Percentiles rank a stretch among this genome's conserved stretches.
Conservation (phyloP, 2,113 vertebrate species). For the Lycaon pictus region DNA sequence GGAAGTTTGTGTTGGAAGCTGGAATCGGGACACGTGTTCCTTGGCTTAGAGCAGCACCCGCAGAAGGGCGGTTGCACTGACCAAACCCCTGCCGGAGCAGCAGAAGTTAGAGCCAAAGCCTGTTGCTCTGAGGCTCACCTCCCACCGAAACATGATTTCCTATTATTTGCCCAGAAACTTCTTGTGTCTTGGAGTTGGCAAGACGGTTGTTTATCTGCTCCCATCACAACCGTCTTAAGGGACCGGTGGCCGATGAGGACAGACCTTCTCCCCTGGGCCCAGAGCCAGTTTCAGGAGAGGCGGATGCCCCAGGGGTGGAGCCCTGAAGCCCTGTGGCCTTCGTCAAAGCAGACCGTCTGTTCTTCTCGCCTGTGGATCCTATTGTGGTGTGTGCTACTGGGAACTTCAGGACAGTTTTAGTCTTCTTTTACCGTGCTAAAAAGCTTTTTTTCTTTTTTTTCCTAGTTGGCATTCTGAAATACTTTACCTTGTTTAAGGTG, state of each 20-base stretch:
- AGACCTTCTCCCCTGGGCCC: neutral
- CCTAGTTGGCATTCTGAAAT: neutral
- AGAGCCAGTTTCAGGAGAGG: neutral
- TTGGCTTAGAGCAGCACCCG: neutral
- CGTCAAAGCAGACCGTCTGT: neutral
- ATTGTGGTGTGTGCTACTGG: fast-evolving
- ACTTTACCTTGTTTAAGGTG: neutral
- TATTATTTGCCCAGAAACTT: neutral
- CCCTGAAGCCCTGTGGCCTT: fast-evolving
- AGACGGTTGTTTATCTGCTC: neutral
- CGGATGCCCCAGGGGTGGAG: neutral
- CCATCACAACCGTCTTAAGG: neutral
- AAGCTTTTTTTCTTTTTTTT: neutral
- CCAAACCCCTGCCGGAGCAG: neutral
- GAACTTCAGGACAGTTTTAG: neutral
- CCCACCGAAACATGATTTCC: neutral
- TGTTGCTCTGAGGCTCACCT: neutral
- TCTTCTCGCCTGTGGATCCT: neutral
- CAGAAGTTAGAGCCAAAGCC: neutral
- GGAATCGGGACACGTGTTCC: neutral
- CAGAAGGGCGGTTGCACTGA: neutral
- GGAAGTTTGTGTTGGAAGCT: slow-evolving; percentile 37
- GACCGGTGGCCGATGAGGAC: neutral
- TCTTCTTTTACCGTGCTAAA: neutral
- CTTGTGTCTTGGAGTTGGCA: neutral